Conservation (phyloP, 1,140 invertebrate species). For the Epicauta chinensis region DNA sequence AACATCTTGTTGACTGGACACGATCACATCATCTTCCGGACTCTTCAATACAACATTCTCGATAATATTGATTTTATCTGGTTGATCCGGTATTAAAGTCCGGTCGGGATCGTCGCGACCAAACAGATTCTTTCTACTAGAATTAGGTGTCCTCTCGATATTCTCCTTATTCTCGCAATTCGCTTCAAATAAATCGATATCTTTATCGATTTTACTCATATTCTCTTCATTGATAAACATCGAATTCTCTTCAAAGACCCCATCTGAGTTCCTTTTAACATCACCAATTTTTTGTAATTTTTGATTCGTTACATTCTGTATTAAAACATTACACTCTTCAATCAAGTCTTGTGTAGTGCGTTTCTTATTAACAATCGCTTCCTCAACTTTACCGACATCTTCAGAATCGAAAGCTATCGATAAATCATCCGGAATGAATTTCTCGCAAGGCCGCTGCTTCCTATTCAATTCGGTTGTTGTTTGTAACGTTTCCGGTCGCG, state of each 20-base stretch:
- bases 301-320: background rate
- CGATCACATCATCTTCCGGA: slow-evolving; percentile 1
- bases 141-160: slow-evolving; percentile 8
- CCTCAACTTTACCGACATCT: slow-evolving; percentile 1
- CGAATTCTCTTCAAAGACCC: background rate
- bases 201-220: slow-evolving; percentile 12
- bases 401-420: background rate
- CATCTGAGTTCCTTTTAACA: background rate
- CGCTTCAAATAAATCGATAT: slow-evolving; percentile 16
- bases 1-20: slow-evolving; percentile 22
- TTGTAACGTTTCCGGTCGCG: no score
- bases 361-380: background rate
- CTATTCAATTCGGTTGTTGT: background rate
- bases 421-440: slow-evolving; percentile 7
- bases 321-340: slow-evolving; percentile 9
- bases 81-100: background rate
- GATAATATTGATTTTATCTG: slow-evolving; percentile 18
- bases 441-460: slow-evolving; percentile 2
- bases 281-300: no score
- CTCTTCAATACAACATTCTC: slow-evolving; percentile 21
- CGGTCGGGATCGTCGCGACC: background rate
- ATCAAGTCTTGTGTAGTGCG: slow-evolving; percentile 4
- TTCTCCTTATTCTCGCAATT: background rate
- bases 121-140: slow-evolving; percentile 16
- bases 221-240: background rate